phyloP scores from a whole-genome alignment of 2,888 invertebrate genomes.

The Anoplius nigerrimus region DNA sequence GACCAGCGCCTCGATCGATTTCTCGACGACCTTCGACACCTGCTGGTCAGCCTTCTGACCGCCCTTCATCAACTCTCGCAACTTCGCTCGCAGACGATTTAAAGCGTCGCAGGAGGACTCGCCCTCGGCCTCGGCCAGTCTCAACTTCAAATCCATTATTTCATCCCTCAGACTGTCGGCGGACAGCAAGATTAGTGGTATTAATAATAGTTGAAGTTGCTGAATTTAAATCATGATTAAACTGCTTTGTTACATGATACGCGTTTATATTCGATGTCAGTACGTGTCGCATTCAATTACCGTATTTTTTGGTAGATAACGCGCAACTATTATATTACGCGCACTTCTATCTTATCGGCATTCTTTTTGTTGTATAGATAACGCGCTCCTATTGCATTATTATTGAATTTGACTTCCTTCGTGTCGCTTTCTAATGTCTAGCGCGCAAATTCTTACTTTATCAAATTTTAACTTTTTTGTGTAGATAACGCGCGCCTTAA shows the following conservation, averaged over 20 bases:
- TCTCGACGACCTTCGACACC: constrained; percentile 58
- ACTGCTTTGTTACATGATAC: not conserved
- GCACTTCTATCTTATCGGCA: no score
- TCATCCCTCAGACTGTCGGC: constrained; percentile 59
- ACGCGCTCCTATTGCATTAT: no score
- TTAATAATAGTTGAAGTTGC: constrained; percentile 1
- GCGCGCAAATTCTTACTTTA: no score
- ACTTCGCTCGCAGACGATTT: constrained; percentile 65
- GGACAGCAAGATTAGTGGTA: not conserved
- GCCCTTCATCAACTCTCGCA: constrained; percentile 64
- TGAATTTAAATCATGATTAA: not conserved
- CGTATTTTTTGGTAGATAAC: no score
- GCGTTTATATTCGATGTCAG: constrained; percentile 18
- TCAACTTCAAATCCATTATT: constrained; percentile 57
- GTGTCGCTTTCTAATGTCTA: no score
- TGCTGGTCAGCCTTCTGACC: constrained; percentile 57
- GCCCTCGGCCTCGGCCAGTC: constrained; percentile 60
- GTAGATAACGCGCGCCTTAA: no score
- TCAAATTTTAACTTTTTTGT: no score
- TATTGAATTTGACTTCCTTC: no score
- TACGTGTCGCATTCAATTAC: not conserved
- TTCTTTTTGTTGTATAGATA: no score
- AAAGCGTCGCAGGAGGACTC: constrained; percentile 65
- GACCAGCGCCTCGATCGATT: constrained; percentile 61
- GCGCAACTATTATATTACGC: no score